Evolutionary conservation across 1,140 invertebrate genomes (phyloP).

Genomic region (Heterodera schachtii): DNA sequence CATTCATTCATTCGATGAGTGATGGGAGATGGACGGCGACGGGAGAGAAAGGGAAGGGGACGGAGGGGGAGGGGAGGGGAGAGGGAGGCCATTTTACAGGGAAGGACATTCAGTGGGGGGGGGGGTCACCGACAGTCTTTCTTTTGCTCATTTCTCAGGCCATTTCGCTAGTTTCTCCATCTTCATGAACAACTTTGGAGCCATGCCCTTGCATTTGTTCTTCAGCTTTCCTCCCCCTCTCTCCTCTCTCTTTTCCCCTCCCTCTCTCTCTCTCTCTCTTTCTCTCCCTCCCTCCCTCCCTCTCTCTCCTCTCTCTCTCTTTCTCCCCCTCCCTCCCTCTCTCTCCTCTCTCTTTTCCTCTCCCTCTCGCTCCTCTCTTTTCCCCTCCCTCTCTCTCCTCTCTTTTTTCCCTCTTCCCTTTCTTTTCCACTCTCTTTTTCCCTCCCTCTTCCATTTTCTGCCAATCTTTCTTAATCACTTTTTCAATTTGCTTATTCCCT

Average conservation of each 20-base stretch:
- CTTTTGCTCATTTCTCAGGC: background rate
- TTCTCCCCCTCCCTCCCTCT: too few species aligned
- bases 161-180: background rate
- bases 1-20: conserved; percentile 8
- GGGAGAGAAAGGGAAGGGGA: background rate
- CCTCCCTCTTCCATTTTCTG: too few species aligned
- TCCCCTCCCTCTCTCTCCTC: too few species aligned
- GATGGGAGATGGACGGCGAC: background rate
- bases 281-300: background rate
- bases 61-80: background rate
- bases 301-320: too few species aligned
- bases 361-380: too few species aligned
- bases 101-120: conserved; percentile 1
- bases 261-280: background rate
- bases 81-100: conserved; percentile 6
- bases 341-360: too few species aligned
- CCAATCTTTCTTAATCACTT: too few species aligned
- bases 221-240: background rate
- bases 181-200: background rate
- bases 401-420: too few species aligned
- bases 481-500: too few species aligned
- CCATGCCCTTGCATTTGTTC: background rate
- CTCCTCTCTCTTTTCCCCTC: background rate
- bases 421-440: too few species aligned
- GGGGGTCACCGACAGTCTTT: background rate